phyloP scores from a whole-genome alignment of 2,797 vertebrate genomes.

The Mormyrus proboscirostris region DNA sequence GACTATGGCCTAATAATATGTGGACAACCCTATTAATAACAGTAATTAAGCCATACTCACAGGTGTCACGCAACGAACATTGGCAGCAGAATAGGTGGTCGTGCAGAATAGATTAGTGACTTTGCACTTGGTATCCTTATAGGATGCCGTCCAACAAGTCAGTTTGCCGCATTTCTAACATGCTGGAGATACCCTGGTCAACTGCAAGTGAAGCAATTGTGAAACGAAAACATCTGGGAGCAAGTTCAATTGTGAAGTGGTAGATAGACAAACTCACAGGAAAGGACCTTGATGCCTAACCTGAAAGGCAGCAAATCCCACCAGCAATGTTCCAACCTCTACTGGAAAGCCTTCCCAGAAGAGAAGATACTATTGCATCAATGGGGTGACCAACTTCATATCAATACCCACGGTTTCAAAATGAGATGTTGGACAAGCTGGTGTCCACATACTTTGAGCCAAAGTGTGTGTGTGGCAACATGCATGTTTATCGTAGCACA shows the following conservation, averaged over 20 bases:
- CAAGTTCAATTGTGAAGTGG: background rate
- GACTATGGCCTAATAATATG: background rate
- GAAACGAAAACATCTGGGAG: background rate
- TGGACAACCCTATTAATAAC: background rate
- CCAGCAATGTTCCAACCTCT: background rate
- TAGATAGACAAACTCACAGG: background rate
- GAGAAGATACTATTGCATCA: background rate
- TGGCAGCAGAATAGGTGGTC: background rate
- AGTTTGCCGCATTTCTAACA: background rate
- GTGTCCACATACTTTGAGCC: background rate
- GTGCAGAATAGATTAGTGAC: background rate
- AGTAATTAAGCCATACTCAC: background rate
- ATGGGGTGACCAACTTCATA: background rate
- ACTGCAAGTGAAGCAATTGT: background rate
- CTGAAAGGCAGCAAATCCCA: background rate
- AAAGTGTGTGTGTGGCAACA: background rate
- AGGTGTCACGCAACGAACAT: background rate
- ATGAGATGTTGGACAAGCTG: background rate
- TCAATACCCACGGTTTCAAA: background rate
- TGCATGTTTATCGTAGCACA: background rate
- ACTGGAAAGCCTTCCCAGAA: background rate
- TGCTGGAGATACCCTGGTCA: background rate
- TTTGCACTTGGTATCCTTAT: background rate
- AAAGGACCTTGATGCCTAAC: background rate
- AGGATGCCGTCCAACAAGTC: background rate